These are phyloP conservation scores for Progne subis DNA, from an alignment of 2,113 vertebrate genomes.

Conservation along the genomic window DNA sequence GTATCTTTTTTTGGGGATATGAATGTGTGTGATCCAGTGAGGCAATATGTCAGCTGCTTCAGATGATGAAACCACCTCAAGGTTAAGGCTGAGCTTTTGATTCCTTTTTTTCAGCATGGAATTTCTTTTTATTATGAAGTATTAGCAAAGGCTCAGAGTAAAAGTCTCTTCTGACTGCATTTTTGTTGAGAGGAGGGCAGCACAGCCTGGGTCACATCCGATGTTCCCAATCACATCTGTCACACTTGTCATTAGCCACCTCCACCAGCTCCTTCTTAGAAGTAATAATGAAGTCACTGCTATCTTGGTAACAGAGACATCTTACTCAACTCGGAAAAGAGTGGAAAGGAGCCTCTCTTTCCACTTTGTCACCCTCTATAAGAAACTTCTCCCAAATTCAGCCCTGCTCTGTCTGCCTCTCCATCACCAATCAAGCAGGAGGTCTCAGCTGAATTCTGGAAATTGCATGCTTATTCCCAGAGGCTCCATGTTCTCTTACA, in stretches of 20 bases:
- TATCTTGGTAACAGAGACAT: background rate
- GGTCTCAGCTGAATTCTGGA: background rate
- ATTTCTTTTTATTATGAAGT: background rate
- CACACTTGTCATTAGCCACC: background rate
- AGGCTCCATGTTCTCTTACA: background rate
- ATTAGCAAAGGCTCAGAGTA: background rate
- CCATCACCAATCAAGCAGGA: background rate
- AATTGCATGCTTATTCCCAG: background rate
- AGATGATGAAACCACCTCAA: background rate
- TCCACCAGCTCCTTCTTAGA: background rate
- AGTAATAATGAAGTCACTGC: background rate
- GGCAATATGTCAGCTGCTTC: slow-evolving; percentile 18
- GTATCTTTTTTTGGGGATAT: background rate
- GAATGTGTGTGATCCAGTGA: background rate
- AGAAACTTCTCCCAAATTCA: background rate
- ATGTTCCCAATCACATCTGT: background rate
- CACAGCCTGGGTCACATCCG: background rate
- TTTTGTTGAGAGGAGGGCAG: background rate
- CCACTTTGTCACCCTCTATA: background rate
- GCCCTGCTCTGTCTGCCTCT: background rate
- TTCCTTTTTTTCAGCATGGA: background rate
- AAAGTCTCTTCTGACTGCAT: background rate
- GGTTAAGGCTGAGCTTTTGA: background rate
- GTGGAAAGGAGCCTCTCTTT: background rate
- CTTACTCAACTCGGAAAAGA: background rate